Evolutionary conservation across 1,140 invertebrate genomes (phyloP), one percentile per base, ranked within the genome.

Genomic region (Ectropis grisescens): DNA sequence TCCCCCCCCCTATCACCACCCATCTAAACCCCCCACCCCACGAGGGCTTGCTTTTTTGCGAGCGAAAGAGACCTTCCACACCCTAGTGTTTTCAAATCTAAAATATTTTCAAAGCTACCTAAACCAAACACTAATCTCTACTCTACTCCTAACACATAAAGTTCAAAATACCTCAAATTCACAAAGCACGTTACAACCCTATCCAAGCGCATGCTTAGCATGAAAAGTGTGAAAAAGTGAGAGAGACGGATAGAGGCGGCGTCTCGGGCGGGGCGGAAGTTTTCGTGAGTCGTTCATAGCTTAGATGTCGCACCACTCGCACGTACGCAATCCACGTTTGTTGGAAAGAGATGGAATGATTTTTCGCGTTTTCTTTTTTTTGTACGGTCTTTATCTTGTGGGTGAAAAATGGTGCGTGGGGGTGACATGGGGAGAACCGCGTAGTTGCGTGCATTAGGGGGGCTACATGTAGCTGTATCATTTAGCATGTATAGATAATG

Each of bases 361-460:
- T 81, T 78, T 78, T 76, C 70, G 45, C 72, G 67, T 78, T 81
- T 78, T 78, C 72, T 81, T 81, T 81, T 81, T n/a, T 81, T 81
- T 81, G 69, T 72, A 75, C 64, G 70, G 70, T 78, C 75, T 81
- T 81, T 78, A 78, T 72, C 70, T 78, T 75, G 64, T 47, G 56
- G 41, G 64, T 61, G 52, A 75, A 75, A 76, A 74, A 71, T 62
- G 60, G 56, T 68, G 72, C 65, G 69, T 75, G 30, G 56, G 67
- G 54, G 52, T 32, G 46, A 29, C 5, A 13, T 34, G 40, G 48
- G 47, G 47, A 41, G 46, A 47, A 36, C 22, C 43, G 42, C 35
- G 57, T 41, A 53, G 56, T 54, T 40, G 41, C 41, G n/a, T n/a
- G n/a, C 39, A 41, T 33, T 27, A 22, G n/a, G n/a, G 4, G 57